Base-by-base conservation (phyloP, 2,113 vertebrate genomes). In the Halcyon malimbica region DNA sequence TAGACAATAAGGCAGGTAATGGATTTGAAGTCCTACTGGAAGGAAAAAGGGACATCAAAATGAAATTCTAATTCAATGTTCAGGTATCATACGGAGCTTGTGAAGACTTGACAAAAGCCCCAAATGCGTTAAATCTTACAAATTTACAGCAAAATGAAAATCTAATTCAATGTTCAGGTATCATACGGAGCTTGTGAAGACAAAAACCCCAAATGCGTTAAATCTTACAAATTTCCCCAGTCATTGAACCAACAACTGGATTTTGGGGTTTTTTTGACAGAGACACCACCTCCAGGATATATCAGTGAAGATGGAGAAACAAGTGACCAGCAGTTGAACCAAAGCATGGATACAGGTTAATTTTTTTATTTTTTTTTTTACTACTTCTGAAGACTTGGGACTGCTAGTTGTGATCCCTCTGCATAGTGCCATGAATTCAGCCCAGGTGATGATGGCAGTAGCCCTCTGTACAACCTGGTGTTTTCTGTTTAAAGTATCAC, bases 301-400 rank as follows among this genome's bases (percentile, higher is more conserved):
- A 99, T 99, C 96, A 99, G 99, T 98, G 99, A 99, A 98, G 99
- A 99, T 99, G 99, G 99, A 91, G 99, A 99, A 96, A 99, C 99
- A 33, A 99, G 98, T 69, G 99, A 99, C 97, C 99, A 99, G 83
- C 99, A 99, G 97, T 97, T 99, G 98, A 99, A 99, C 98, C 99
- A 99, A 99, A 99, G 99, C 98, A 99, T 99, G 99, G 99, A 99
- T 97, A 99, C 99, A 98, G 99, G 99, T 99, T 98, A 93, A 3
- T 2, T 17, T 78, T 24, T 57, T 44, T 11, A n/a, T n/a, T n/a
- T n/a, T n/a, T 13, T 70, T 74, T 39, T 82, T 39, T 15, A 41
- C 51, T 65, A 1, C 7, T 50, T 83, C 80, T 51, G 8, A n/a
- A 69, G 67, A 16, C 23, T 41, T 54, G 64, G 17, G 17, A 24